A percentile compares a stretch with the other conserved stretches of the same genome.
Conservation (phyloP, 2,113 vertebrate genomes). For the Grallaria varia region DNA sequence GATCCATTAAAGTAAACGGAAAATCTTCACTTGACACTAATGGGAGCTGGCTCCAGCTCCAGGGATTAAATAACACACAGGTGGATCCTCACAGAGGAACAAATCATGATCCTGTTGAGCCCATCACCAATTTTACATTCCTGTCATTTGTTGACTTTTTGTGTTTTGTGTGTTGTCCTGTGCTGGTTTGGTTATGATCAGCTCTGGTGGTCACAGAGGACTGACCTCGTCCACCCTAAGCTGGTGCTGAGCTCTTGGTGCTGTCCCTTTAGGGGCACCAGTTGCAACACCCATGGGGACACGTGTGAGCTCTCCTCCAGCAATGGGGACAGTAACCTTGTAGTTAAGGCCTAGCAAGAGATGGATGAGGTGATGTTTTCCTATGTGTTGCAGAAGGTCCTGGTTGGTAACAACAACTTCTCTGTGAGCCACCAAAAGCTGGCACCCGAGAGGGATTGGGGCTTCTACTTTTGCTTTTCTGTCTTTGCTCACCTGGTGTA, state of each 20-base stretch:
- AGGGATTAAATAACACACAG: neutral
- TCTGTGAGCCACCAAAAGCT: neutral
- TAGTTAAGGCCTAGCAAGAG: neutral
- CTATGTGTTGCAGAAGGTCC: neutral
- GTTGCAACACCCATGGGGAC: neutral
- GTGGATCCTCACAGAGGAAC: neutral
- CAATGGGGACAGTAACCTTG: neutral
- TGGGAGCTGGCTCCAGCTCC: neutral
- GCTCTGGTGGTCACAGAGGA: too few relatives aligned
- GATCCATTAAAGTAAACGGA: neutral
- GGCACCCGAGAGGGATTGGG: neutral
- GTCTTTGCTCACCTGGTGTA: neutral
- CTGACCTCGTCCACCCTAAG: neutral
- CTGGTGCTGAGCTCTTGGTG: neutral
- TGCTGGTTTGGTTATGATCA: neutral
- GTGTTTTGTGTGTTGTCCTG: neutral
- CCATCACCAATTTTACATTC: neutral
- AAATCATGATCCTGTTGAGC: neutral
- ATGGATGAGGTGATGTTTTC: neutral
- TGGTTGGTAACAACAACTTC: neutral
- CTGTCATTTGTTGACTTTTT: neutral
- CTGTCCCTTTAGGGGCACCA: neutral
- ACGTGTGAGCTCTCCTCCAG: neutral
- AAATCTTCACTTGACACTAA: conserved; percentile 25
- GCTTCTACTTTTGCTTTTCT: neutral